phyloP scores from a whole-genome alignment of 1,140 invertebrate genomes.

The Acromyrmex heyeri region DNA sequence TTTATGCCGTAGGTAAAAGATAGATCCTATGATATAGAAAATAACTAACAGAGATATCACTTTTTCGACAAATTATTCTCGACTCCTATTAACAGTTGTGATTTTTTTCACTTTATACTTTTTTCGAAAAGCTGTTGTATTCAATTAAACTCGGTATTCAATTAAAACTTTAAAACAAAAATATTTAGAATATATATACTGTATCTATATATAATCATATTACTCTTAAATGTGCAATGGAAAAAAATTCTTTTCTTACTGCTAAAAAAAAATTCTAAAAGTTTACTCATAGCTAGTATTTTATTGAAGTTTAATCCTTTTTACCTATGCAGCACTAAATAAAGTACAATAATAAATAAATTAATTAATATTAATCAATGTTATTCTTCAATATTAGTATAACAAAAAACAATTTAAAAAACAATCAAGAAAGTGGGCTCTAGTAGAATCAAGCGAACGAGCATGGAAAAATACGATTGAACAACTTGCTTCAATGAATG shows the following conservation, averaged over 20 bases:
- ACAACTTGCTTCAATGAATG: not conserved
- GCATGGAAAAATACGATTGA: not conserved
- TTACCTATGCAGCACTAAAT: not conserved
- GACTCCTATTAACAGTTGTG: not conserved
- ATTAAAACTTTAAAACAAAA: not conserved
- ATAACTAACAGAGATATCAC: not conserved
- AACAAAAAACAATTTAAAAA: not conserved
- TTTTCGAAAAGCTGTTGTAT: not conserved
- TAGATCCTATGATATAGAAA: constrained; percentile 13
- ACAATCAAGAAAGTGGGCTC: not conserved
- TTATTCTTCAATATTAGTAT: not conserved
- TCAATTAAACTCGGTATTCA: not conserved
- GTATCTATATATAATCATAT: too few relatives aligned
- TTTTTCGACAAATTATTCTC: not conserved
- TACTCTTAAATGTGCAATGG: not conserved
- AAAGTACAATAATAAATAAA: not conserved
- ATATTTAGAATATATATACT: not conserved
- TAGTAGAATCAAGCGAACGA: not conserved
- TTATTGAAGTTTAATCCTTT: not conserved
- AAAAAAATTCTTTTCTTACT: not conserved
- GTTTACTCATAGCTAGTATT: not conserved
- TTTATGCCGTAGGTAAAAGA: constrained; percentile 40
- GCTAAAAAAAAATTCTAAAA: not conserved
- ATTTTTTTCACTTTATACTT: not conserved
- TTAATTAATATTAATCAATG: not conserved